Conservation (phyloP, 2,888 invertebrate species). For the Acrobasis suavella region DNA sequence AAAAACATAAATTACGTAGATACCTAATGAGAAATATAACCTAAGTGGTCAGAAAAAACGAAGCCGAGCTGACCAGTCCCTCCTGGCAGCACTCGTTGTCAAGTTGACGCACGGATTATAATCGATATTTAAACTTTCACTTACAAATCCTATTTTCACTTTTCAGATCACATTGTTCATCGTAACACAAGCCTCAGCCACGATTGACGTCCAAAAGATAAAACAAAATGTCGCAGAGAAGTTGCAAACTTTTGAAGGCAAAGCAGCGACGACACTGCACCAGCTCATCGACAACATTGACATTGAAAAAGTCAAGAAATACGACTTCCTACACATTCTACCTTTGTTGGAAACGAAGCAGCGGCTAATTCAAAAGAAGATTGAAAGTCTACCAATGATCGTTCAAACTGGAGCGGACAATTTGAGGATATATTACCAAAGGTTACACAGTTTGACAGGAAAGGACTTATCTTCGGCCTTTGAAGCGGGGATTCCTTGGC, state of each 20-base stretch:
- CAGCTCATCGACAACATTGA: constrained; percentile 51
- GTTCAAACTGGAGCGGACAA: constrained; percentile 33
- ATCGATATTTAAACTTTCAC: too few relatives aligned
- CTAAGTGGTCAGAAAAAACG: too few relatives aligned
- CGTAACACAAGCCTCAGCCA: constrained; percentile 50
- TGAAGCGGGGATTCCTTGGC: constrained; percentile 40
- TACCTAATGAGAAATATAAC: too few relatives aligned
- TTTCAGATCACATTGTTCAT: constrained; percentile 55
- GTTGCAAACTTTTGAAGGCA: constrained; percentile 41
- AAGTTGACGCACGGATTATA: too few relatives aligned
- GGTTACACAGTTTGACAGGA: constrained; percentile 33
- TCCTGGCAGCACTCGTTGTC: too few relatives aligned
- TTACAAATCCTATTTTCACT: background rate
- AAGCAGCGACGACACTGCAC: constrained; percentile 40
- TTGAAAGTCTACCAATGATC: constrained; percentile 29
- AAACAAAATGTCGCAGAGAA: constrained; percentile 51
- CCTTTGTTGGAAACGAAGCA: constrained; percentile 36
- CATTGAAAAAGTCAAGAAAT: constrained; percentile 48
- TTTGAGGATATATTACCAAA: constrained; percentile 33
- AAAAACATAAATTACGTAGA: too few relatives aligned
- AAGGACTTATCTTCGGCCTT: constrained; percentile 38
- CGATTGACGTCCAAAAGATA: constrained; percentile 54
- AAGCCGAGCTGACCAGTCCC: too few relatives aligned
- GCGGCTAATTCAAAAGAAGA: constrained; percentile 26
- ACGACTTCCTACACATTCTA: constrained; percentile 49